Evolutionary conservation across 1,140 invertebrate genomes (phyloP).

Genomic region (Halyomorpha halys): DNA sequence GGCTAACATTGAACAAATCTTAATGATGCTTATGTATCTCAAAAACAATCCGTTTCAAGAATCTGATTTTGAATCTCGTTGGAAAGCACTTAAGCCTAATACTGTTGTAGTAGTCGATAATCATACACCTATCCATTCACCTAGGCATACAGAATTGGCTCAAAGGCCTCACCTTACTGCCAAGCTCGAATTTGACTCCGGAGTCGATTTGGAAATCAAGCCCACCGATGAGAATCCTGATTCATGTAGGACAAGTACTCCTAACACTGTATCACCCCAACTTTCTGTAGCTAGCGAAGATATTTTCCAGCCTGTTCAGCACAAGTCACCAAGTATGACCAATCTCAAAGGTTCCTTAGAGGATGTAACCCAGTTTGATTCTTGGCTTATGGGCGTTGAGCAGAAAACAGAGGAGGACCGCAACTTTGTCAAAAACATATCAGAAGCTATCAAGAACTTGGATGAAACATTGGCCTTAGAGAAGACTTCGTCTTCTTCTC

Average conservation of each 20-base stretch:
- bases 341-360: slow-evolving; percentile 38
- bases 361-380: slow-evolving; percentile 37
- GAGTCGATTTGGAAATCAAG: slow-evolving; percentile 30
- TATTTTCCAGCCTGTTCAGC: slow-evolving; percentile 21
- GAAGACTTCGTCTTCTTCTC: slow-evolving; percentile 44
- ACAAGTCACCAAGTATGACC: slow-evolving; percentile 41
- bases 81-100: slow-evolving; percentile 53
- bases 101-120: slow-evolving; percentile 46
- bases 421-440: slow-evolving; percentile 48
- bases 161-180: slow-evolving; percentile 18
- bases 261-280: slow-evolving; percentile 29
- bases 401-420: slow-evolving; percentile 41
- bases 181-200: slow-evolving; percentile 32
- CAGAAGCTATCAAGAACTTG: slow-evolving; percentile 52
- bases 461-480: slow-evolving; percentile 51
- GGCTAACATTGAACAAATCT: slow-evolving; percentile 43
- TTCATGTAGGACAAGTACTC: slow-evolving; percentile 23
- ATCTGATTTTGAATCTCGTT: slow-evolving; percentile 56
- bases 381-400: slow-evolving; percentile 47
- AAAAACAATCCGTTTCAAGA: slow-evolving; percentile 31
- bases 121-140: slow-evolving; percentile 31
- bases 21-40: slow-evolving; percentile 46
- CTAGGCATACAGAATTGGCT: slow-evolving; percentile 19
- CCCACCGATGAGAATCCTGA: slow-evolving; percentile 22
- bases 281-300: slow-evolving; percentile 29